phyloP scores from a whole-genome alignment of 1,140 invertebrate genomes.

The Batillaria attramentaria region DNA sequence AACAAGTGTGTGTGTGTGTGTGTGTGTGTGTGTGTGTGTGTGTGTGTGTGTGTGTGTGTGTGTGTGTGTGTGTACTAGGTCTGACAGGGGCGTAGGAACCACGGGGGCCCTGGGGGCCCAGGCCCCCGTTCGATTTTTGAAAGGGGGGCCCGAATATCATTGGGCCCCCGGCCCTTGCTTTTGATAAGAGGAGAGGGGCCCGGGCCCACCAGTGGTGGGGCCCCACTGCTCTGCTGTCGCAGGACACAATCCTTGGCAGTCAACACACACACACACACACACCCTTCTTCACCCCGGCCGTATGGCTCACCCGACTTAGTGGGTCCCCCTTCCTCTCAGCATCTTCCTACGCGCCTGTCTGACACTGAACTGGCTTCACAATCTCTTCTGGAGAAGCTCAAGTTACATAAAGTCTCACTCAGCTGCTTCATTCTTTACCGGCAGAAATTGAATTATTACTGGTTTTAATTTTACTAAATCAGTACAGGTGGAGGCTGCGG shows the following conservation, averaged over 20 bases:
- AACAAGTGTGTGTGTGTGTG: slow-evolving; percentile 16
- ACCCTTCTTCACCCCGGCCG: too few species aligned
- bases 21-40: background rate
- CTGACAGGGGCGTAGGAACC: background rate
- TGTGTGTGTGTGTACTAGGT: background rate
- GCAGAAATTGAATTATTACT: background rate
- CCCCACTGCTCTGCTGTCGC: background rate
- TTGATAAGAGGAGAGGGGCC: background rate
- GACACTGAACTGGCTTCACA: background rate
- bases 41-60: background rate
- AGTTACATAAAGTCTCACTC: background rate
- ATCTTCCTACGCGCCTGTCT: background rate
- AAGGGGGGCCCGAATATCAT: too few species aligned
- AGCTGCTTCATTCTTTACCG: background rate
- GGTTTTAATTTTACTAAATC: too few species aligned
- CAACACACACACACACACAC: too few species aligned
- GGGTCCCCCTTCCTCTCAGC: too few species aligned
- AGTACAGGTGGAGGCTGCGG: too few species aligned
- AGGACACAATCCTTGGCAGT: background rate
- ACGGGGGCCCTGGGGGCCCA: too few species aligned
- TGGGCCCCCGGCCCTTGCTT: too few species aligned
- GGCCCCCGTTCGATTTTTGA: background rate
- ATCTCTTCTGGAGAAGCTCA: background rate
- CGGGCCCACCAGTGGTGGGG: background rate
- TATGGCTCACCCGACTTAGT: too few species aligned